Evolutionary conservation across 2,113 vertebrate genomes (phyloP), one percentile per base, ranked within the genome.

Genomic region (Dendrocopos noguchii): DNA sequence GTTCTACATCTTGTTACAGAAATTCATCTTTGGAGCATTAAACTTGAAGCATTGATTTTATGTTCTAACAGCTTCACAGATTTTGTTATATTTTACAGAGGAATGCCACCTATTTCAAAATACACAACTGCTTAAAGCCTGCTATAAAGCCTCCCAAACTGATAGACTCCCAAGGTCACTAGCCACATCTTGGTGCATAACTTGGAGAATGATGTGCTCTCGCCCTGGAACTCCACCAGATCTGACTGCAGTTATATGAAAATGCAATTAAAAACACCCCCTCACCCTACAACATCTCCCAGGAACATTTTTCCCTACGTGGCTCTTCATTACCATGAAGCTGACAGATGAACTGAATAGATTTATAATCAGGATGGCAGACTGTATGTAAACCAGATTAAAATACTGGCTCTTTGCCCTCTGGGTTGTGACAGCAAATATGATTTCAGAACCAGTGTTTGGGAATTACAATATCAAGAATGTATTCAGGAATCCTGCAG

Each of bases 11-110:
- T 96, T 96, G 80, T 96, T 97, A 97, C 57, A 70, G 88, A 97
- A 97, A 97, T 96, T 96, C 87, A 93, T 95, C 96, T 97, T 95
- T 94, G 95, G 81, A 56, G 65, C 68, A 93, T 97, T 95, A 96
- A 96, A 96, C 81, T 82, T 73, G 80, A 97, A 93, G 77, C 72
- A 96, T 74, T 93, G 91, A 96, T 95, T 97, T 97, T 96, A 88
- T 60, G 82, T 91, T 96, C 97, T 91, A 96, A 93, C 81, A 89
- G 81, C 64, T 87, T 91, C 78, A 88, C 84, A 91, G 91, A 97
- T 94, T 97, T 96, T 96, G 90, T 93, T 95, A 66, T 71, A 88
- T 96, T 97, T 97, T 95, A 93, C 65, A 79, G 60, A 92, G 87
- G 97, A 97, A 91, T 88, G 94, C 64, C 91, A 86, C 93, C 76